Conservation (phyloP, 2,797 vertebrate species). For the Oreochromis grahami region DNA sequence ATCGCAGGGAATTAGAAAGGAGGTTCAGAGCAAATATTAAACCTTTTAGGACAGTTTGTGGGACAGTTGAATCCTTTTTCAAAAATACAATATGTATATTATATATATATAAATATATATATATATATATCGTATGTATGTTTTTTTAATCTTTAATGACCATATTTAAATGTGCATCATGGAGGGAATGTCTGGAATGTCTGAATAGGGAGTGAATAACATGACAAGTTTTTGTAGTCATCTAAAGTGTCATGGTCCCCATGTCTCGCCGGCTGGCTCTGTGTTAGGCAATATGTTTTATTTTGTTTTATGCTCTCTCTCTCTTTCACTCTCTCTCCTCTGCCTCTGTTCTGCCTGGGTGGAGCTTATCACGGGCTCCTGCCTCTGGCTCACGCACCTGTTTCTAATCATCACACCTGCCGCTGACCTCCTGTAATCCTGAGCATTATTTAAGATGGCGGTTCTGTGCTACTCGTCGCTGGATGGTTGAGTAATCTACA, state of each 20-base stretch:
- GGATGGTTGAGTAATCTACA: not conserved
- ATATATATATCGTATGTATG: rapidly evolving
- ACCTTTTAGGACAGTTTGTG: not conserved
- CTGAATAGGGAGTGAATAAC: not conserved
- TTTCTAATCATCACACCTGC: not conserved
- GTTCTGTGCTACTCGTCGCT: not conserved
- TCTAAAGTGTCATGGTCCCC: not conserved
- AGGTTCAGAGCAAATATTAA: not conserved
- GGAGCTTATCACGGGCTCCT: not conserved
- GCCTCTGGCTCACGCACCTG: not conserved
- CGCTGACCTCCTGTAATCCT: not conserved
- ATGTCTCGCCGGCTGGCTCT: not conserved
- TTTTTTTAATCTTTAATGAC: not conserved
- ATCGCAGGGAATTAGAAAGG: not conserved
- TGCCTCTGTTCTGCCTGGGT: not conserved
- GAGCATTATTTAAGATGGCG: rapidly evolving
- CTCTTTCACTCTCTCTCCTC: not conserved
- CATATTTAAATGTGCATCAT: not conserved
- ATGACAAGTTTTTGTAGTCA: not conserved
- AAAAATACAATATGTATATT: not conserved
- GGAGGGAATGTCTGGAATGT: not conserved
- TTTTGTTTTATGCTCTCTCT: not conserved
- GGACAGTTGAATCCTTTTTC: not conserved
- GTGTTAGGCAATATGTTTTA: not conserved
- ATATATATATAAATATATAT: too few species aligned